Conservation (phyloP, 1,140 invertebrate species). For the Glossosoma conforme region DNA sequence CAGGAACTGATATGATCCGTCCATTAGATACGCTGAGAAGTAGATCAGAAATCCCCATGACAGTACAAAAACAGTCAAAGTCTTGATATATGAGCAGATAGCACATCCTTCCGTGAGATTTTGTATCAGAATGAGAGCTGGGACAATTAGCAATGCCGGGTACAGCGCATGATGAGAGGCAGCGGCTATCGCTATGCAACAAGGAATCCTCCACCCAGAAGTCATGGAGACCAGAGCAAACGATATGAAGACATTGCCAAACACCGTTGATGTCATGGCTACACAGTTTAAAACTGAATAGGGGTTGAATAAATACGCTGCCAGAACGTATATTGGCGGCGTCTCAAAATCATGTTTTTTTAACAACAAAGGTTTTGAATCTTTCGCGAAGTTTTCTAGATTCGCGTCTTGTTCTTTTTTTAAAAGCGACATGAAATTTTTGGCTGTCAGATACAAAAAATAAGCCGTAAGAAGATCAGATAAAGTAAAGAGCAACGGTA, state of each 20-base stretch:
- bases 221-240: conserved; percentile 64
- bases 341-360: conserved; percentile 50
- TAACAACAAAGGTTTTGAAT: conserved; percentile 56
- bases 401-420: conserved; percentile 46
- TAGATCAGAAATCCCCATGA: conserved; percentile 47
- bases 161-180: conserved; percentile 83
- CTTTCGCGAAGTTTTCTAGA: conserved; percentile 51
- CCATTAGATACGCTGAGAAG: conserved; percentile 46
- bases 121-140: conserved; percentile 54
- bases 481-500: conserved; percentile 65
- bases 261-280: conserved; percentile 85
- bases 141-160: conserved; percentile 77
- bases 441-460: conserved; percentile 63
- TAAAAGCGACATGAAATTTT: conserved; percentile 56
- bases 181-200: conserved; percentile 65
- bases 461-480: conserved; percentile 71
- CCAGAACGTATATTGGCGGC: conserved; percentile 62
- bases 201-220: conserved; percentile 56
- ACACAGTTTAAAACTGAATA: conserved; percentile 86
- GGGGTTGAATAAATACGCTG: conserved; percentile 90
- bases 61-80: conserved; percentile 43
- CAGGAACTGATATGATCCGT: conserved; percentile 68
- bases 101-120: conserved; percentile 45
- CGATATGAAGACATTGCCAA: conserved; percentile 80
- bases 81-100: conserved; percentile 48